These are phyloP conservation scores for Chrysotoxum bicinctum DNA, from an alignment of 2,888 invertebrate species.

Conservation along the genomic window DNA sequence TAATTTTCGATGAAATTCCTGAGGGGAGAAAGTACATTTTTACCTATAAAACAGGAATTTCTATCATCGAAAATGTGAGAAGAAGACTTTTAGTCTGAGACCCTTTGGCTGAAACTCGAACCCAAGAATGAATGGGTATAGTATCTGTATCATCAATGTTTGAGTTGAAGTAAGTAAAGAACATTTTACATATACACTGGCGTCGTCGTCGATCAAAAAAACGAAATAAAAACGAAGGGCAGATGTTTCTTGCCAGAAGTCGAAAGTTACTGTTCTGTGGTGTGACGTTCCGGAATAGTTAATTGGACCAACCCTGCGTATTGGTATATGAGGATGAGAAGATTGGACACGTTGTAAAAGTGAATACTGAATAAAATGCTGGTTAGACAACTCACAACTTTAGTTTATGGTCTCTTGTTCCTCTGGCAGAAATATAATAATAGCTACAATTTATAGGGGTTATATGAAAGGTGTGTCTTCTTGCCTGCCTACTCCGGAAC, in stretches of 20 bases:
- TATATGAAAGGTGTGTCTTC: constrained; percentile 64
- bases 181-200: background rate
- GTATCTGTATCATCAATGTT: background rate
- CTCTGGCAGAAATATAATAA: background rate
- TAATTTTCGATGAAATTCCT: constrained; percentile 44
- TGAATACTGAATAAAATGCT: constrained; percentile 42
- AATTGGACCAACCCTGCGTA: constrained; percentile 51
- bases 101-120: constrained; percentile 11
- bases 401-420: constrained; percentile 23
- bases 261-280: constrained; percentile 55
- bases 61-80: constrained; percentile 28
- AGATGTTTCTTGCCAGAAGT: constrained; percentile 61
- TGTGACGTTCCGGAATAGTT: constrained; percentile 63
- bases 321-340: background rate
- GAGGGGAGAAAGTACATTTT: background rate
- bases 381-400: constrained; percentile 32
- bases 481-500: constrained; percentile 45
- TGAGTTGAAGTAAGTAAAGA: constrained; percentile 12
- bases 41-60: constrained; percentile 33
- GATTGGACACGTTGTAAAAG: constrained; percentile 48
- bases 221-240: constrained; percentile 31
- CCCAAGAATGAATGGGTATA: background rate
- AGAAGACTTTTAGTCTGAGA: constrained; percentile 13
- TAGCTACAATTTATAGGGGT: constrained; percentile 42
- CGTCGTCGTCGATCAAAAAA: constrained; percentile 7